Conservation (phyloP, 2,797 vertebrate genomes). For the Sebastes ruberrimus region DNA sequence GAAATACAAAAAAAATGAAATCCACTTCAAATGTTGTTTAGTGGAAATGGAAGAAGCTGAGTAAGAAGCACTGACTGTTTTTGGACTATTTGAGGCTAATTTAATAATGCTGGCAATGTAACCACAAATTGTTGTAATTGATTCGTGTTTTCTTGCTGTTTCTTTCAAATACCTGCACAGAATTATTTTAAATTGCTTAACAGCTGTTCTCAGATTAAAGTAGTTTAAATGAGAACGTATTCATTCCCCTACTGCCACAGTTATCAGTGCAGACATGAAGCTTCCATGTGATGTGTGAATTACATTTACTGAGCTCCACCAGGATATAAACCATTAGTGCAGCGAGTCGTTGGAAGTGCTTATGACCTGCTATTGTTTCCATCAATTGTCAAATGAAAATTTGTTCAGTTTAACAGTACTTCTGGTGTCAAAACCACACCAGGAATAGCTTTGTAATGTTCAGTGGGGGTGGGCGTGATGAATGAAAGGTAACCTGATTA, state of each 20-base stretch:
- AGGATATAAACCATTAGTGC: constrained; percentile 33
- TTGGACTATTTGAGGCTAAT: neutral
- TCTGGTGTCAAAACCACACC: constrained; percentile 57
- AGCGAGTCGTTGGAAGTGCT: constrained; percentile 35
- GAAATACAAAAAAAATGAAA: neutral
- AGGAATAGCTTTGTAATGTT: constrained; percentile 68
- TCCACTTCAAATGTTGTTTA: neutral
- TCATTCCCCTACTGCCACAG: neutral
- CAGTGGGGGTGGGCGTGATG: constrained; percentile 59
- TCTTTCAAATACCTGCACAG: neutral
- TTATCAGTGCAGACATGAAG: constrained; percentile 44
- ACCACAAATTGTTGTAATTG: neutral
- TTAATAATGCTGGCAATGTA: neutral
- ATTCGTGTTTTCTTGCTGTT: neutral
- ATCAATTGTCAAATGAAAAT: constrained; percentile 74
- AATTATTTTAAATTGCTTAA: neutral
- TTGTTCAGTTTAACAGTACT: constrained; percentile 63
- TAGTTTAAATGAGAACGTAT: neutral
- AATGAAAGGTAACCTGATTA: constrained; percentile 79
- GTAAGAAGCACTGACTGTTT: neutral
- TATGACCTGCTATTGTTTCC: constrained; percentile 67
- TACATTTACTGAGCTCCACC: constrained; percentile 36
- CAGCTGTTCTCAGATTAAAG: constrained; percentile 25
- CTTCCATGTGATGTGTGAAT: constrained; percentile 46
- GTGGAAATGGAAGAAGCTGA: neutral